phyloP scores from a whole-genome alignment of 1,140 invertebrate genomes.

The Acromyrmex heyeri region DNA sequence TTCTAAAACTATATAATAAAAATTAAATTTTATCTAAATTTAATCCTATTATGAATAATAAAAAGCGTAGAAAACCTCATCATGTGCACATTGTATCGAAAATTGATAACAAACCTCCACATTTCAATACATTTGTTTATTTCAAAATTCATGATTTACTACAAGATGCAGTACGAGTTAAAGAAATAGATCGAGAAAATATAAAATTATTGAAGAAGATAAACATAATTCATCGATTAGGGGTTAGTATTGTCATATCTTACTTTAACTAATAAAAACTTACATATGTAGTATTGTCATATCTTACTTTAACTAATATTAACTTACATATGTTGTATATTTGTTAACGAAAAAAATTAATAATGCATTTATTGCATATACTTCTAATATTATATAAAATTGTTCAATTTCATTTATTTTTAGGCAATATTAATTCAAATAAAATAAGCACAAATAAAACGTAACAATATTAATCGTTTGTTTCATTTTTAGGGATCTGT shows the following conservation, averaged over 20 bases:
- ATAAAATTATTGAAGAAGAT: slow-evolving; percentile 83
- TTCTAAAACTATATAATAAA: neutral
- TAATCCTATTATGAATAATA: slow-evolving; percentile 43
- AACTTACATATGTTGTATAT: neutral
- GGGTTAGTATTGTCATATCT: slow-evolving; percentile 78
- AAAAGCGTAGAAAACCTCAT: slow-evolving; percentile 24
- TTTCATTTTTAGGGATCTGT: slow-evolving; percentile 74
- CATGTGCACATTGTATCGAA: slow-evolving; percentile 71
- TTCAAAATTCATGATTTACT: slow-evolving; percentile 79
- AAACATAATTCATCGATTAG: slow-evolving; percentile 81
- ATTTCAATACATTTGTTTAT: slow-evolving; percentile 77
- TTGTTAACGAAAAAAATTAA: neutral
- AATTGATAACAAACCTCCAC: slow-evolving; percentile 83
- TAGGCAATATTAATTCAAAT: neutral
- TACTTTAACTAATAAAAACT: slow-evolving; percentile 10
- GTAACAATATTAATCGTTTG: neutral
- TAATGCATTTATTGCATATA: neutral
- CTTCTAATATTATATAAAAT: slow-evolving; percentile 10
- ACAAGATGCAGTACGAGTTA: slow-evolving; percentile 75
- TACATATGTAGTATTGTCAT: slow-evolving; percentile 65
- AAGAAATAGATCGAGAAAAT: slow-evolving; percentile 84
- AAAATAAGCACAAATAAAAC: neutral
- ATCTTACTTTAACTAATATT: slow-evolving; percentile 16
- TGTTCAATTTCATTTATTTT: neutral
- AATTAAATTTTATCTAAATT: neutral